Evolutionary conservation across 2,888 invertebrate genomes (phyloP).

Genomic region (Panzeria rudis): DNA sequence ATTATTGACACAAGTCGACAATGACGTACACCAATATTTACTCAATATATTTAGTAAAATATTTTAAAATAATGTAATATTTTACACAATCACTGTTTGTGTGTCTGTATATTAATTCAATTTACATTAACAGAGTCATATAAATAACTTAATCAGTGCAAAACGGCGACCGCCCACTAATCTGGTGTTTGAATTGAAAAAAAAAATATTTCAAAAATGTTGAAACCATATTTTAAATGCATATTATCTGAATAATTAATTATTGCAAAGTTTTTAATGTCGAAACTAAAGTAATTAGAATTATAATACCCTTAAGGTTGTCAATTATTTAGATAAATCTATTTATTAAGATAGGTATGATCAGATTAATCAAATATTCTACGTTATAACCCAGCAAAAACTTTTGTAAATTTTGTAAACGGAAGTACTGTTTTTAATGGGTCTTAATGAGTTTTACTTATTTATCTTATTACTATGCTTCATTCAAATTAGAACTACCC

Average conservation of each 20-base stretch:
- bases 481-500: no score
- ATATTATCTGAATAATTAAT: constrained; percentile 14
- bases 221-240: constrained; percentile 1
- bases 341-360: background rate
- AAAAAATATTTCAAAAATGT: constrained; percentile 24
- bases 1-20: constrained; percentile 62
- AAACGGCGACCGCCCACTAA: constrained; percentile 45
- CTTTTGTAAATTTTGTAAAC: no score
- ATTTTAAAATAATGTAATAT: constrained; percentile 32
- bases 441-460: no score
- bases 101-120: background rate
- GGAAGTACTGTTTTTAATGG: no score
- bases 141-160: constrained; percentile 55
- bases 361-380: background rate
- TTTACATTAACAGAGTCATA: background rate
- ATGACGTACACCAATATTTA: constrained; percentile 47
- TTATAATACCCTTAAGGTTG: constrained; percentile 7
- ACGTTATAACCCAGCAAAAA: no score
- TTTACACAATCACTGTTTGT: constrained; percentile 5
- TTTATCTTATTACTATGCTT: no score
- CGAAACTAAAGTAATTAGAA: constrained; percentile 4
- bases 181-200: background rate
- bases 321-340: background rate
- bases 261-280: constrained; percentile 36
- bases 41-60: constrained; percentile 28